Evolutionary conservation across 2,113 vertebrate genomes (phyloP), one percentile per base, ranked within the genome.

Genomic region (Bettongia penicillata): DNA sequence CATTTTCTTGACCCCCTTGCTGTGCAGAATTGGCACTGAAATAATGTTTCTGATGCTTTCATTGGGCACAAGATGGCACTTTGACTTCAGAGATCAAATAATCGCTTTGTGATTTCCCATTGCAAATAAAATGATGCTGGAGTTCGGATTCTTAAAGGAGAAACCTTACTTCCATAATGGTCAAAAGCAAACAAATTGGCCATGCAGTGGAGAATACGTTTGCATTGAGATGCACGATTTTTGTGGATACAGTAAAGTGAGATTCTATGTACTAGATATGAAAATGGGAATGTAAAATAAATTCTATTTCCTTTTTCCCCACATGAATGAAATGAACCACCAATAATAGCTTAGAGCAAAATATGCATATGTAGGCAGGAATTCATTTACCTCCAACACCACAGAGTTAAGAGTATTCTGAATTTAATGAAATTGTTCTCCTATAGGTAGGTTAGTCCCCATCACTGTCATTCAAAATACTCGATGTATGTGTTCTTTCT

Each of bases 41-140:
- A 90, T 14, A 91, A 48, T 26, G 19, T 47, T 2, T 96, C 97
- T 97, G 97, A 95, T 97, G 91, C 97, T 92, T 93, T 0, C 0
- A 91, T 94, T 91, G 96, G 96, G 98, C 99, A 98, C 98, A 91
- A 98, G 98, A 47, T 98, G 98, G 99, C 99, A 98, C 98, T 98
- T 98, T 97, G 97, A 97, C 93, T 97, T 97, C 97, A 96, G 3
- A 97, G 94, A 98, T 37, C 0, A 53, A 89, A 0, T 51, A 50
- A 91, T 97, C 37, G 91, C 92, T 49, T 43, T 47, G 48, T 55
- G 22, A 0, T 92, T 95, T 93, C 55, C 57, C 0, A 23, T 14
- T 95, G 91, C 91, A 96, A 97, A 9, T 93, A 12, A 68, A 28
- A 37, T 8, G 90, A 53, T 61, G 49, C 47, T 9, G 51, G 55